Percentiles rank a stretch among this genome's conserved stretches.
These are phyloP conservation scores for Dipus sagitta DNA, from an alignment of 2,797 vertebrate genomes.

Conservation along the genomic window DNA sequence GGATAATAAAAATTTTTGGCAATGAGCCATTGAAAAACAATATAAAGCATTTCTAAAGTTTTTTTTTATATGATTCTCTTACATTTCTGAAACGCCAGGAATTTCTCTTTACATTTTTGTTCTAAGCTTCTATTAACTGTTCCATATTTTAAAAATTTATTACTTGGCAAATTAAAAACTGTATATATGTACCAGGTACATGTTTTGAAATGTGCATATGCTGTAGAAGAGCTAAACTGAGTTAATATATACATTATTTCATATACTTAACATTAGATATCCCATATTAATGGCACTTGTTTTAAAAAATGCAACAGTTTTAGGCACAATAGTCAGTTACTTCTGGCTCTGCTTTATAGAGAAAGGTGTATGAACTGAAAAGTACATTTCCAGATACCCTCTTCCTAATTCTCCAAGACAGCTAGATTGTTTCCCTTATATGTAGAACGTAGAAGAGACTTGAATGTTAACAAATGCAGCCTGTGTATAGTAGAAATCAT, in stretches of 20 bases:
- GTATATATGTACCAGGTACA: constrained; percentile 22
- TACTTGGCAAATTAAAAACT: constrained; percentile 35
- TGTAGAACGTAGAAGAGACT: constrained; percentile 37
- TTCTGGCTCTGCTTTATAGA: constrained; percentile 76
- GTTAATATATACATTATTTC: constrained; percentile 27
- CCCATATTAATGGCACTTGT: constrained; percentile 88
- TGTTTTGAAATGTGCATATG: constrained; percentile 27
- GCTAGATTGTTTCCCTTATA: constrained; percentile 36
- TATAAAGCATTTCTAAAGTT: constrained; percentile 60
- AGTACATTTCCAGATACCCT: constrained; percentile 24
- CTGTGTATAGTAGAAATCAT: constrained; percentile 16
- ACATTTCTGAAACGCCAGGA: constrained; percentile 40
- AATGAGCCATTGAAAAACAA: constrained; percentile 67
- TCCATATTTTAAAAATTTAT: constrained; percentile 68
- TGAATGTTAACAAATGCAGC: constrained; percentile 32
- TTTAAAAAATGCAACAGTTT: constrained; percentile 74
- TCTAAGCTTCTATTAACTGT: constrained; percentile 77
- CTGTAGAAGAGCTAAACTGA: neutral
- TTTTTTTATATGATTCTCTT: constrained; percentile 4
- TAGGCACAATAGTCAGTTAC: constrained; percentile 80
- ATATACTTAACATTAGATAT: constrained; percentile 68
- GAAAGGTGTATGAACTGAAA: constrained; percentile 47
- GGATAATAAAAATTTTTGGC: neutral
- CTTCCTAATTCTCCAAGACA: constrained; percentile 42
- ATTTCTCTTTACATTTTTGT: constrained; percentile 65